Base-by-base conservation (phyloP, 2,113 vertebrate genomes). In the Diglossa brunneiventris region DNA sequence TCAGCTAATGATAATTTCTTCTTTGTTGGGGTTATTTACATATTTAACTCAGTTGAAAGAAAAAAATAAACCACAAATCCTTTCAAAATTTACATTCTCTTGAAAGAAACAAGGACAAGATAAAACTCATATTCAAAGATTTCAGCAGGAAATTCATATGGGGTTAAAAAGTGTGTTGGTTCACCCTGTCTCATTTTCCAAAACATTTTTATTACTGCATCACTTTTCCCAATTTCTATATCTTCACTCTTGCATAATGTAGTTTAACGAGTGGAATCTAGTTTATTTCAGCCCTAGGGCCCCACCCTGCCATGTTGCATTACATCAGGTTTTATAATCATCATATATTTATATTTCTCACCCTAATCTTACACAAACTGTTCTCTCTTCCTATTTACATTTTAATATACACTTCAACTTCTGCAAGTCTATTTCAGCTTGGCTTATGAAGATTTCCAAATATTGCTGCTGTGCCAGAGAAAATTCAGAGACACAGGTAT, bases 251-350 rank as follows among this genome's bases (percentile, higher is more conserved):
- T 72, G 56, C 67, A 86, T 92, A 92, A 96, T 70, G 31, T n/a
- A 90, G 78, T 75, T 95, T 96, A 89, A 95, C 83, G 53, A 86
- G 73, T 35, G 70, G 44, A 96, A 96, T 84, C 69, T 91, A 73
- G 75, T 96, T 96, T 96, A 87, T 95, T 91, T 76, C 79, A 92
- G 84, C 95, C 84, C 89, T 79, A 39, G 62, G 92, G 95, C 88
- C 79, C 76, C 66, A 79, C 58, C 53, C 69, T 90, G 89, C 89
- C 93, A 83, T 93, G 63, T 96, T 95, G 63, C 81, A 94, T 96
- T 89, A 88, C 53, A 90, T 95, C 90, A 94, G 22, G 44, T 92
- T 96, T 85, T 90, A 90, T 92, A 93, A 95, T 85, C 52, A 93
- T 94, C 62, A 83, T 81, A 88, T 75, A 83, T 87, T 87, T 90